phyloP scores from a whole-genome alignment of 2,797 vertebrate genomes.

The Aphelocoma californica region DNA sequence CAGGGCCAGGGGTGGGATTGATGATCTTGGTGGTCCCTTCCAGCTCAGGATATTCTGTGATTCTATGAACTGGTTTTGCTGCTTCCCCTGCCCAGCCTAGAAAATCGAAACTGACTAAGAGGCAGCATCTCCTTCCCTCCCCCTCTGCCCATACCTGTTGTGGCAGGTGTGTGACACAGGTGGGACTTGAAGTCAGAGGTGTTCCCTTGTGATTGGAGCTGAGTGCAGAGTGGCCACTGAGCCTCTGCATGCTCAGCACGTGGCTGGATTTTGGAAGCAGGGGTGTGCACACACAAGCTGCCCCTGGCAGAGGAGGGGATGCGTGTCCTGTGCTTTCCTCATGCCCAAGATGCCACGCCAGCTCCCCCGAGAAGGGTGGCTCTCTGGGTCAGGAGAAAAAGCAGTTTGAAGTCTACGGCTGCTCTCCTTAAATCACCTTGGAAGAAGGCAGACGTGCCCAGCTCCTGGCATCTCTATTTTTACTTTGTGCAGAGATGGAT shows the following conservation, averaged over 20 bases:
- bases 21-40: fast-evolving
- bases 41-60: neutral
- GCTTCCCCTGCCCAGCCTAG: neutral
- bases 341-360: fast-evolving
- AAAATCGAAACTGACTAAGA: neutral
- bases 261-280: neutral
- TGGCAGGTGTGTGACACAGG: neutral
- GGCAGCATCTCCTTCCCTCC: neutral
- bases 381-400: neutral
- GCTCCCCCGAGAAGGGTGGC: neutral
- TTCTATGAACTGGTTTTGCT: neutral
- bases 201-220: neutral
- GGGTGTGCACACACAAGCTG: neutral
- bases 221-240: neutral
- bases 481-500: neutral
- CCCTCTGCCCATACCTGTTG: neutral
- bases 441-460: neutral
- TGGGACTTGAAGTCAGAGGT: neutral
- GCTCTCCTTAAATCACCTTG: slow-evolving; percentile 50
- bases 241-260: neutral
- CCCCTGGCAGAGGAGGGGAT: neutral
- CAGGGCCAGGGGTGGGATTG: fast-evolving
- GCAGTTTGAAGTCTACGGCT: neutral
- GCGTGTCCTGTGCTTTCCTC: neutral
- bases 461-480: slow-evolving; percentile 49